Evolutionary conservation across 2,113 vertebrate genomes (phyloP).

Genomic region (Poeciliopsis retropinna): DNA sequence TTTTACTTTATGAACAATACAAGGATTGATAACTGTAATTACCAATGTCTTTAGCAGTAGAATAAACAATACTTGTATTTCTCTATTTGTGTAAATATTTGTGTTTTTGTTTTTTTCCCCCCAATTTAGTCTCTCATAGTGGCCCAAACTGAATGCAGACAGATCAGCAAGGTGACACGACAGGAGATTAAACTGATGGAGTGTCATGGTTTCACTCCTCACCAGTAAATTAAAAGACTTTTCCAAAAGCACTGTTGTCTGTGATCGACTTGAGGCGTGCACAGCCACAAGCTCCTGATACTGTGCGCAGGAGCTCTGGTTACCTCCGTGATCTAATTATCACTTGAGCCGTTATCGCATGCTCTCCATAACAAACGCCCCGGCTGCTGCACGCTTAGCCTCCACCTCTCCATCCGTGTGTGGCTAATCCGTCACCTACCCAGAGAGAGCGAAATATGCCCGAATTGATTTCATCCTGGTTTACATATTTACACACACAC

Average conservation of each 20-base stretch:
- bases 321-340: conserved; percentile 68
- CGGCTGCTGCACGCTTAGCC: conserved; percentile 26
- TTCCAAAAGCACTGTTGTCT: conserved; percentile 20
- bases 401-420: conserved; percentile 35
- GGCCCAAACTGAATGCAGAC: neutral
- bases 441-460: conserved; percentile 52
- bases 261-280: conserved; percentile 47
- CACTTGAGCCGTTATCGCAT: conserved; percentile 54
- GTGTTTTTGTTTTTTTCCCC: neutral
- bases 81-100: neutral
- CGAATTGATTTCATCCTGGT: conserved; percentile 68
- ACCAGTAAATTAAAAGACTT: conserved; percentile 52
- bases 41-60: too few species aligned
- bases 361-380: conserved; percentile 54
- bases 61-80: too few species aligned
- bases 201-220: conserved; percentile 5
- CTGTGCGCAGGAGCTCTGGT: conserved; percentile 33
- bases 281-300: conserved; percentile 27
- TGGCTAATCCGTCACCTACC: conserved; percentile 68
- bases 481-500: conserved; percentile 76
- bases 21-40: too few species aligned
- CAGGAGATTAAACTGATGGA: conserved; percentile 29
- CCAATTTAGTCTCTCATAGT: neutral
- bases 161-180: conserved; percentile 32
- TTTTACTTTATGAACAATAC: neutral